Evolutionary conservation across 2,797 vertebrate genomes (phyloP), one percentile per base, ranked within the genome.

Genomic region (Chelmon rostratus): DNA sequence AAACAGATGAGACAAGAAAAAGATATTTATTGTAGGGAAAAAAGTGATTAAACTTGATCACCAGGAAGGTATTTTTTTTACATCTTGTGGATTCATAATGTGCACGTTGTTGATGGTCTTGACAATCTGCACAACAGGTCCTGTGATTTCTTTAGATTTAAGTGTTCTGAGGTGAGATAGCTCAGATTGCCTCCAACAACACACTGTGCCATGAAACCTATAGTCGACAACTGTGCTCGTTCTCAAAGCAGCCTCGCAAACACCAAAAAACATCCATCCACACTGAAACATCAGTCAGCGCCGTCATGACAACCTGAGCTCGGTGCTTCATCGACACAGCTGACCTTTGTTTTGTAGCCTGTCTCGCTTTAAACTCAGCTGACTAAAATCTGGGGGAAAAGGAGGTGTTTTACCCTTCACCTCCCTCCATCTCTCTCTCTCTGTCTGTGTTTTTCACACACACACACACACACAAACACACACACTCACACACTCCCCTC

Each of bases 401-500:
- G 5, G 46, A 56, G 31, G 38, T 68, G 37, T 69, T 67, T 72
- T 25, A 40, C 18, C 57, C 47, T 13, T 56, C 52, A 37, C 54
- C 62, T 25, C n/a, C 15, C 49, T 40, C 35, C 11, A 33, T 11
- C 56, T 47, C 40, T 50, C 40, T 64, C 63, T 40, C 50, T 31
- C 38, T n/a, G 10, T 52, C 50, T 21, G 42, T 16, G 15, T 18
- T 8, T 25, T 18, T 38, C 25, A 46, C 49, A 67, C 47, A 76
- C 74, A 75, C 58, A 74, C 61, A 59, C 31, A 74, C 31, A 65
- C 57, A 63, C 59, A 68, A 25, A 54, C 44, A 53, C 47, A 52
- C 28, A 37, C 65, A 31, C 71, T 40, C 52, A 38, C 40, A 11
- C 76, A 68, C 79, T 68, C 71, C 56, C 54, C 76, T 79, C 65